Conservation (phyloP, 2,888 invertebrate genomes). For the Athrips mouffetella region DNA sequence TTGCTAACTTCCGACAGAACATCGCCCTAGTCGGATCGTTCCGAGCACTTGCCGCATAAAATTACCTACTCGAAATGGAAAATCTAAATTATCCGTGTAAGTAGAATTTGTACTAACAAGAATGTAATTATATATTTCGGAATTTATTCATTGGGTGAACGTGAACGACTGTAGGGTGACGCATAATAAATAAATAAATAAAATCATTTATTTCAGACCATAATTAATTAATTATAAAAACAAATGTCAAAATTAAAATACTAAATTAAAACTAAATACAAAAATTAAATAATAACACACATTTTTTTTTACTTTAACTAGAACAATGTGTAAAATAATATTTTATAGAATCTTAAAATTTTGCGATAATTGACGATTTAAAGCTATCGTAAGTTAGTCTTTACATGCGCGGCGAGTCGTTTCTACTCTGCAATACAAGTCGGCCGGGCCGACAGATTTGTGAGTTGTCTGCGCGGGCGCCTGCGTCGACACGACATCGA, state of each 20-base stretch:
- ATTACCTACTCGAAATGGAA: slow-evolving; percentile 58
- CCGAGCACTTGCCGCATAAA: slow-evolving; percentile 67
- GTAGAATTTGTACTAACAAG: slow-evolving; percentile 26
- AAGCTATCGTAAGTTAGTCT: slow-evolving; percentile 26
- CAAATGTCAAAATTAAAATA: too few species aligned
- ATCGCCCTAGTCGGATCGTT: slow-evolving; percentile 73
- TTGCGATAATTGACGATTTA: slow-evolving; percentile 1
- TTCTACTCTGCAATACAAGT: background rate
- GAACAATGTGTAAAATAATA: background rate
- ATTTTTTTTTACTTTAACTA: too few species aligned
- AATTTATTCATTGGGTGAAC: too few species aligned
- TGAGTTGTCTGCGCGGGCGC: slow-evolving; percentile 29
- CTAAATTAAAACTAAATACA: too few species aligned
- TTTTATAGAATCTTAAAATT: background rate
- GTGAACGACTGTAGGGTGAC: too few species aligned
- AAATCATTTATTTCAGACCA: too few species aligned
- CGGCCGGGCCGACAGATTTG: slow-evolving; percentile 37
- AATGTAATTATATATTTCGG: slow-evolving; percentile 2
- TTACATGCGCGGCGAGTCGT: slow-evolving; percentile 18
- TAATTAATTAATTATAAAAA: too few species aligned
- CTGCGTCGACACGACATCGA: slow-evolving; percentile 1
- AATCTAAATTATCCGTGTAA: slow-evolving; percentile 45
- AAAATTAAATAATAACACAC: too few species aligned
- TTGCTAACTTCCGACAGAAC: slow-evolving; percentile 77
- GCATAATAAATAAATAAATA: too few species aligned